phyloP scores from a whole-genome alignment of 2,888 invertebrate species.

The Lepidocyrtinus sp. region DNA sequence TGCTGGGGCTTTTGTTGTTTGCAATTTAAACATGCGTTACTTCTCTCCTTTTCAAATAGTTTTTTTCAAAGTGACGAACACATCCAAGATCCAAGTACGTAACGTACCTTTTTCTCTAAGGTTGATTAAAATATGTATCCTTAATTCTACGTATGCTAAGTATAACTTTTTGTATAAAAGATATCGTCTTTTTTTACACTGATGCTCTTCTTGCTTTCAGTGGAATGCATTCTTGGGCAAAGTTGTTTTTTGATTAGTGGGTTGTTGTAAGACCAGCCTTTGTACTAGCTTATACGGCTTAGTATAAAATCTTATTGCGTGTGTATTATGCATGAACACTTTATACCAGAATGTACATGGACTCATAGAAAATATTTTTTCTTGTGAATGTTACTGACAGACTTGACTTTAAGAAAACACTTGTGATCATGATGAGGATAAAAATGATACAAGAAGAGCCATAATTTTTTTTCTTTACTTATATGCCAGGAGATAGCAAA shows the following conservation, averaged over 20 bases:
- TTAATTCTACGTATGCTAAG: not conserved
- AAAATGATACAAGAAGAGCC: slow-evolving; percentile 26
- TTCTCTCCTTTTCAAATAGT: too few species aligned
- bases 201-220: not conserved
- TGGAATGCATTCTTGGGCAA: not conserved
- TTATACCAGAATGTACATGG: too few species aligned
- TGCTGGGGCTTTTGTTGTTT: not conserved
- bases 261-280: not conserved
- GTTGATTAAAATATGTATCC: slow-evolving; percentile 7
- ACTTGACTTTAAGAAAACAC: slow-evolving; percentile 20
- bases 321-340: not conserved
- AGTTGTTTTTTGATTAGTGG: not conserved
- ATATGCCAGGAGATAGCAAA: slow-evolving; percentile 54
- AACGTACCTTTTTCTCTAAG: slow-evolving; percentile 4
- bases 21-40: not conserved
- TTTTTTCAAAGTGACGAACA: too few species aligned
- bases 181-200: too few species aligned
- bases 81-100: not conserved
- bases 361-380: too few species aligned
- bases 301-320: not conserved
- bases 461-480: slow-evolving; percentile 24
- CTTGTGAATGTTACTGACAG: slow-evolving; percentile 22
- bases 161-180: too few species aligned
- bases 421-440: slow-evolving; percentile 26
- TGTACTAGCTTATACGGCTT: not conserved